These are phyloP conservation scores for Euspilapteryx auroguttella DNA, from an alignment of 2,888 invertebrate genomes.

Conservation along the genomic window DNA sequence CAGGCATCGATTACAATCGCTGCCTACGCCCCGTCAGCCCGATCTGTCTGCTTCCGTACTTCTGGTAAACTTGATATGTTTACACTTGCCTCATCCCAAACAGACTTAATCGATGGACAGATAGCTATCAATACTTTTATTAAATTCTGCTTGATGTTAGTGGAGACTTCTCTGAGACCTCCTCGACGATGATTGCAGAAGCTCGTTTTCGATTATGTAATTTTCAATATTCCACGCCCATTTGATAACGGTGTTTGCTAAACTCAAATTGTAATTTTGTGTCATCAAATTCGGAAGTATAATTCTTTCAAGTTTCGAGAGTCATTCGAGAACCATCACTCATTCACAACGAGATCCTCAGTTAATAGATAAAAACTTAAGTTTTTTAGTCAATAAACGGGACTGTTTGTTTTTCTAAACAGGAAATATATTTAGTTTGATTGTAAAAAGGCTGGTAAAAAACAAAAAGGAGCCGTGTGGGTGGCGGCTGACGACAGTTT, in stretches of 20 bases:
- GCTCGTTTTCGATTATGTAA: no score
- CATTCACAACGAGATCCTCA: slow-evolving; percentile 39
- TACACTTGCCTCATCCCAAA: slow-evolving; percentile 15
- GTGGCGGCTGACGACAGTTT: slow-evolving; percentile 57
- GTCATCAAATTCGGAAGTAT: slow-evolving; percentile 28
- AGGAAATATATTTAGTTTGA: slow-evolving; percentile 50
- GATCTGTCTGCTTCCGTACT: slow-evolving; percentile 28
- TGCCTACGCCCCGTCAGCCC: slow-evolving; percentile 42
- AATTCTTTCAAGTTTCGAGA: slow-evolving; percentile 27
- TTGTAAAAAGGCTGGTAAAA: slow-evolving; percentile 26
- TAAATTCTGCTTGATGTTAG: no score
- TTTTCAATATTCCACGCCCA: no score
- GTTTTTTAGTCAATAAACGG: slow-evolving; percentile 49
- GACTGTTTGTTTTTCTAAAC: slow-evolving; percentile 56
- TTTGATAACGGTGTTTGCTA: no score
- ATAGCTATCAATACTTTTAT: slow-evolving; percentile 3
- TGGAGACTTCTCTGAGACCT: no score
- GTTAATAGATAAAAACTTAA: slow-evolving; percentile 20
- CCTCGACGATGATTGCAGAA: no score
- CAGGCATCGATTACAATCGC: slow-evolving; percentile 40
- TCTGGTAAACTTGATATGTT: slow-evolving; percentile 40
- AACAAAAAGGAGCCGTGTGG: slow-evolving; percentile 32
- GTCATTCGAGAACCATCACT: slow-evolving; percentile 52
- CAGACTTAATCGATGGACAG: slow-evolving; percentile 4
- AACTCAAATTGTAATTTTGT: slow-evolving; percentile 18